Evolutionary conservation across 2,888 invertebrate species (phyloP), one percentile per base, ranked within the genome.

Genomic region (Chydorus sphaericus): DNA sequence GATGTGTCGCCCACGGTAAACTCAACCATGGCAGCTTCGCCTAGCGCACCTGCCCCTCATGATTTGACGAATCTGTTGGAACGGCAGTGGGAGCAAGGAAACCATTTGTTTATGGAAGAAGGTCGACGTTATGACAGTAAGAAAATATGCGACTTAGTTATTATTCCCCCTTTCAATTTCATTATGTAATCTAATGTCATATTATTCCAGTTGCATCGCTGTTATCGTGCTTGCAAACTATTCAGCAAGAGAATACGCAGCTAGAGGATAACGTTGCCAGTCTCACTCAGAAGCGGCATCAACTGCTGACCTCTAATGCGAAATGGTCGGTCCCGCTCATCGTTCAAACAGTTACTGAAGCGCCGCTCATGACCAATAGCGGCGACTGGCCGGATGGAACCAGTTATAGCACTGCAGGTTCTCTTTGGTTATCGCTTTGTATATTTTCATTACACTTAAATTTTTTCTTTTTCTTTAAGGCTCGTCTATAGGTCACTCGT

Each of bases 51-150:
- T 11, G 30, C 56, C 14, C 87, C 93, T 0, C 87, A 90, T 67
- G 89, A 88, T 55, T 74, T 97, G 63, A 94, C 96, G 68, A 91
- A 96, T 69, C 74, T 97, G 38, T 72, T 97, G 57, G 96, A 97
- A 68, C 74, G 93, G 37, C 96, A 96, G 66, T 97, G 96, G 96
- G 93, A 94, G 66, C 94, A 96, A 70, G 94, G 94, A 29, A 92
- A 93, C 30, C 89, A 92, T 69, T 94, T 96, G 71, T 76, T 97
- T 14, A 93, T 96, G 92, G 93, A 96, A 67, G 93, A 94, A 68
- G 91, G 92, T 0, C 93, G 94, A 66, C 93, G 94, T 73, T 92
- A 94, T 70, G 94, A 96, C 70, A 91, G 93, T 91, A 75, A 80
- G 83, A n/a, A n/a, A n/a, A n/a, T n/a, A 23, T 39, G 26, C 28